phyloP scores from a whole-genome alignment of 2,113 vertebrate genomes.

The Alectura lathami region DNA sequence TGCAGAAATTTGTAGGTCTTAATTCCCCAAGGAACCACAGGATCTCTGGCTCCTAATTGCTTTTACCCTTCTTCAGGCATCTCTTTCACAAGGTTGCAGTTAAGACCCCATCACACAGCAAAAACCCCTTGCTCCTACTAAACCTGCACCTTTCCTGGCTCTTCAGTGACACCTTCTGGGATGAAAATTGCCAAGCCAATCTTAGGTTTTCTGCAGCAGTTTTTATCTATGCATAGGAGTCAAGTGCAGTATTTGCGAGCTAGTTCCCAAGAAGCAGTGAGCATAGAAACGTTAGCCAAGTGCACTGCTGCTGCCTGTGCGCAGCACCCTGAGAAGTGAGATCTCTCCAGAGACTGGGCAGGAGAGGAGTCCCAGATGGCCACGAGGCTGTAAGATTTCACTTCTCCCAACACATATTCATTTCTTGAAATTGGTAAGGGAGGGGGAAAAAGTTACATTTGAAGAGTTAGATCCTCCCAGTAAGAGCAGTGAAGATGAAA shows the following conservation, averaged over 20 bases:
- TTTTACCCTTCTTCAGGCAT: not conserved
- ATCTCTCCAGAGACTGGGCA: not conserved
- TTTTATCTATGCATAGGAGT: not conserved
- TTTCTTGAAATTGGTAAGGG: not conserved
- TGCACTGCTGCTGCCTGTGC: not conserved
- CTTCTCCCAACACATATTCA: not conserved
- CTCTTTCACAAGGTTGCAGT: not conserved
- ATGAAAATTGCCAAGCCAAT: not conserved
- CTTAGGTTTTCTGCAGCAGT: not conserved
- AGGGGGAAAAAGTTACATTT: not conserved
- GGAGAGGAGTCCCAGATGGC: not conserved
- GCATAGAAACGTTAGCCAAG: not conserved
- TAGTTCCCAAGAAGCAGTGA: not conserved
- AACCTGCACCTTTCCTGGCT: constrained; percentile 15
- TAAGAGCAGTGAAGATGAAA: not conserved
- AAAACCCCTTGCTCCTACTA: not conserved
- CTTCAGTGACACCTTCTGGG: constrained; percentile 69
- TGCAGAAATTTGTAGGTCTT: not conserved
- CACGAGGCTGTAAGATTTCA: not conserved
- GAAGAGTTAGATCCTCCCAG: not conserved
- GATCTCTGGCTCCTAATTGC: not conserved
- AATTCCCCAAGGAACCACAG: not conserved
- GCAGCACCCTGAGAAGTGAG: not conserved
- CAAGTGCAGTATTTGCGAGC: not conserved
- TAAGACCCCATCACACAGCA: not conserved